Base-by-base conservation (phyloP, 2,888 invertebrate species). In the Synanthedon andrenaeformis region DNA sequence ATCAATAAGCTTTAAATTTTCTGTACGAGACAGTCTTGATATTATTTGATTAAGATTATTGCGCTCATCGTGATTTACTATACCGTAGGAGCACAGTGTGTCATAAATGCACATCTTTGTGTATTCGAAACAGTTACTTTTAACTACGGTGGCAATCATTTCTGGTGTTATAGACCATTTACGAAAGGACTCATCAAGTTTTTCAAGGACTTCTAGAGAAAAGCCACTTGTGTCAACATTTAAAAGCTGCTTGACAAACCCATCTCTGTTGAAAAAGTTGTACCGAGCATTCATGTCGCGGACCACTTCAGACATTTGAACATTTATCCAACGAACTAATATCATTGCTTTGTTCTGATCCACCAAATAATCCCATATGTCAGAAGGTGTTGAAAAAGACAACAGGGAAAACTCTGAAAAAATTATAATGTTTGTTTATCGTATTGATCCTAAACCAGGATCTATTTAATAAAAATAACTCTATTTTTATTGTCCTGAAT, bases 331-430 rank as follows among this genome's bases (percentile, higher is more conserved):
- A 45, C 83, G 76, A 55, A 86, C 82, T 54, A 92, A 67, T 55
- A 90, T 77, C 73, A 91, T 89, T 1, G 89, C 82, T 67, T 90
- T 89, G 63, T 91, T 91, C 59, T 88, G 85, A 53, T 83, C 77
- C 53, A 92, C 67, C 54, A 92, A 76, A 67, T 89, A 89, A 61
- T 89, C 83, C 92, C 92, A 93, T 62, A 91, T 83, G 59, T 83
- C 77, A 56, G 79, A 63, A 8, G 89, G 76, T 48, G 85, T 80
- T 54, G 91, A 76, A 65, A 90, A 89, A 14, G 82, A 78, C 57
- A 87, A 64, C 23, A 91, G 70, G 6, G 79, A 74, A 61, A 82
- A 80, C 70, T 91, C 91, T 91, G 77, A 55, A 88, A 88, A 35
- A 35, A 35, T 28, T 8, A 51, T 57, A 58, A 55, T 19, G 50